phyloP scores from a whole-genome alignment of 2,888 invertebrate genomes.

The Machimus atricapillus region DNA sequence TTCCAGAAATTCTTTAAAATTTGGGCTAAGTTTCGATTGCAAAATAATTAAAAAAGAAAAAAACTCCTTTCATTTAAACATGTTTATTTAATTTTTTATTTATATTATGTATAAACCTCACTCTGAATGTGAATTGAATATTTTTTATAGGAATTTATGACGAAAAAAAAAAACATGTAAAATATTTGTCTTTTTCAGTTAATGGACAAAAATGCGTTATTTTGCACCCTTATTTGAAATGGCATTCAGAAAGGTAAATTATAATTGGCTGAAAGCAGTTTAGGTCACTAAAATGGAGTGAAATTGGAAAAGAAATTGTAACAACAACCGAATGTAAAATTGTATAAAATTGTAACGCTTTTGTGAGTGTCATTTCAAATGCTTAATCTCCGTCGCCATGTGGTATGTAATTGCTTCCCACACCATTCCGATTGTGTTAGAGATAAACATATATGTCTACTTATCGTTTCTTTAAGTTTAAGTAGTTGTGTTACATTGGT shows the following conservation, averaged over 20 bases:
- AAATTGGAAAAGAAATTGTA: not conserved
- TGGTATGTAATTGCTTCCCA: conserved; percentile 63
- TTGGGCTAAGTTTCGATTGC: conserved; percentile 37
- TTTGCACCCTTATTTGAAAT: conserved; percentile 52
- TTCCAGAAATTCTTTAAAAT: conserved; percentile 41
- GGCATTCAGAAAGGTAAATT: conserved; percentile 36
- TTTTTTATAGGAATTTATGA: not conserved
- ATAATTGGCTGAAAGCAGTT: not conserved
- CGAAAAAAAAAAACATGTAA: not conserved
- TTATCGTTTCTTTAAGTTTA: not conserved
- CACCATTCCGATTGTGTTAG: conserved; percentile 64
- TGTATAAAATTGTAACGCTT: conserved; percentile 6
- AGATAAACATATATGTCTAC: conserved; percentile 53
- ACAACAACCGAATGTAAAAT: not conserved
- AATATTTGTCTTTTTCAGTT: not conserved
- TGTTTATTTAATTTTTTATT: not conserved
- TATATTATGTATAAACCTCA: not conserved
- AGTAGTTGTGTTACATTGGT: not conserved
- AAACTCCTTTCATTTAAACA: not conserved
- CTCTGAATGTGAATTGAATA: not conserved
- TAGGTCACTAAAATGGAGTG: not conserved
- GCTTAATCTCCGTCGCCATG: conserved; percentile 57
- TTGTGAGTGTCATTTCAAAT: conserved; percentile 41
- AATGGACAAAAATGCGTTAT: conserved; percentile 51
- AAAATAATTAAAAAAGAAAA: not conserved